A percentile compares a stretch with the other conserved stretches of the same genome.
These are phyloP conservation scores for Laupala kohalensis DNA, from an alignment of 1,140 invertebrate species.

Conservation along the genomic window DNA sequence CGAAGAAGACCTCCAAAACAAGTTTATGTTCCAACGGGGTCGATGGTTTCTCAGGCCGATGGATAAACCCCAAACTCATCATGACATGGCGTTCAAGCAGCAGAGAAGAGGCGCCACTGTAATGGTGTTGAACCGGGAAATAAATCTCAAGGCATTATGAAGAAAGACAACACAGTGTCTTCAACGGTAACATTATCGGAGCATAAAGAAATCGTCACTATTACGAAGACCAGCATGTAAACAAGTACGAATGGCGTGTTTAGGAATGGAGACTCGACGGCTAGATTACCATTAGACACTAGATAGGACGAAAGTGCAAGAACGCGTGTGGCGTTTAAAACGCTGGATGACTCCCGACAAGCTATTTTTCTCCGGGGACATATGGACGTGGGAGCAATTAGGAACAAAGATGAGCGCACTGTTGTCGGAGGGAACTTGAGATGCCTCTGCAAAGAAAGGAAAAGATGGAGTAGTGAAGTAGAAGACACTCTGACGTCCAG, in stretches of 20 bases:
- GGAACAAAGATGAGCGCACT: not conserved
- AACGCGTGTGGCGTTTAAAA: not conserved
- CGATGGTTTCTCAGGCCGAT: not conserved
- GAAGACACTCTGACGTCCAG: too few relatives aligned
- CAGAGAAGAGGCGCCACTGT: not conserved
- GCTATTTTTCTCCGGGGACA: not conserved
- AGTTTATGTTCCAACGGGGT: not conserved
- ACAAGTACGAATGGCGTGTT: not conserved
- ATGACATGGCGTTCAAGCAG: not conserved
- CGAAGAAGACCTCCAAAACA: not conserved
- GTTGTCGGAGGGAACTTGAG: not conserved
- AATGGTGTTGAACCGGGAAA: not conserved
- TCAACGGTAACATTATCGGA: not conserved
- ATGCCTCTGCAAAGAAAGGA: not conserved
- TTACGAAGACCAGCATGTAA: not conserved
- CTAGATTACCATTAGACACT: not conserved
- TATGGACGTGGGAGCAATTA: too few relatives aligned
- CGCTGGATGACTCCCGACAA: not conserved
- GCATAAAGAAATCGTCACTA: not conserved
- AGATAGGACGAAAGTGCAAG: not conserved
- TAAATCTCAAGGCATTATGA: not conserved
- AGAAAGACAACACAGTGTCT: not conserved
- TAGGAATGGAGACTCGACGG: not conserved
- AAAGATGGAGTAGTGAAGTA: too few relatives aligned
- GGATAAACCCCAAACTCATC: not conserved